phyloP scores from a whole-genome alignment of 92 coral and sea anemone genomes.

The Actinostola sp. region DNA sequence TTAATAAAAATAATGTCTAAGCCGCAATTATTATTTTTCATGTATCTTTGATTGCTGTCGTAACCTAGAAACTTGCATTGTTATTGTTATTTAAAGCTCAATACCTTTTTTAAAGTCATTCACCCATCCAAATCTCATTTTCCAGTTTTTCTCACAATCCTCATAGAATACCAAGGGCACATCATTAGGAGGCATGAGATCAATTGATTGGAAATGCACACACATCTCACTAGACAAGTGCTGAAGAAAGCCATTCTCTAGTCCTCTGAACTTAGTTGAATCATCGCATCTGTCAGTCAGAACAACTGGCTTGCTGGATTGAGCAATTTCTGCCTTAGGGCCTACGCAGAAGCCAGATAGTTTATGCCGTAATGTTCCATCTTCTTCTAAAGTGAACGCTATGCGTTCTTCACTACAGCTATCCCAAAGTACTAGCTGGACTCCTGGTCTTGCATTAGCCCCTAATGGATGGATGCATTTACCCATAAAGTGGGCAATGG shows the following conservation, averaged over 20 bases:
- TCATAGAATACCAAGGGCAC: conserved; percentile 47
- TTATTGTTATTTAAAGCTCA: background rate
- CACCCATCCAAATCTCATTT: conserved; percentile 56
- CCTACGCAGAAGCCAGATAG: conserved; percentile 51
- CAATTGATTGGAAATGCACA: conserved; percentile 48
- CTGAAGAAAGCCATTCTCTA: conserved; percentile 62
- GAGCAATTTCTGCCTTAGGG: conserved; percentile 33
- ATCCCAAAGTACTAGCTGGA: conserved; percentile 52
- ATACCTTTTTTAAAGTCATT: conserved; percentile 36
- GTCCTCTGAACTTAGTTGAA: conserved; percentile 54
- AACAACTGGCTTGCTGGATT: conserved; percentile 29
- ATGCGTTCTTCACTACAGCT: conserved; percentile 39
- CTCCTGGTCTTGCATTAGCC: conserved; percentile 18
- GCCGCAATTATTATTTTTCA: too few relatives aligned
- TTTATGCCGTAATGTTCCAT: conserved; percentile 60
- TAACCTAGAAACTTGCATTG: too few relatives aligned
- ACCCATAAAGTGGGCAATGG: conserved; percentile 57
- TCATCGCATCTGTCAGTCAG: conserved; percentile 49
- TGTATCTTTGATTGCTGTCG: too few relatives aligned
- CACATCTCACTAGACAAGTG: conserved; percentile 66
- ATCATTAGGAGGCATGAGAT: conserved; percentile 55
- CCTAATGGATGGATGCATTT: conserved; percentile 60
- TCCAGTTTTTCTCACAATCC: conserved; percentile 49
- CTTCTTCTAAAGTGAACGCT: conserved; percentile 47
- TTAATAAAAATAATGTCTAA: too few relatives aligned